These are phyloP conservation scores for Campoplex nolae DNA, from an alignment of 2,888 invertebrate genomes.

Conservation along the genomic window DNA sequence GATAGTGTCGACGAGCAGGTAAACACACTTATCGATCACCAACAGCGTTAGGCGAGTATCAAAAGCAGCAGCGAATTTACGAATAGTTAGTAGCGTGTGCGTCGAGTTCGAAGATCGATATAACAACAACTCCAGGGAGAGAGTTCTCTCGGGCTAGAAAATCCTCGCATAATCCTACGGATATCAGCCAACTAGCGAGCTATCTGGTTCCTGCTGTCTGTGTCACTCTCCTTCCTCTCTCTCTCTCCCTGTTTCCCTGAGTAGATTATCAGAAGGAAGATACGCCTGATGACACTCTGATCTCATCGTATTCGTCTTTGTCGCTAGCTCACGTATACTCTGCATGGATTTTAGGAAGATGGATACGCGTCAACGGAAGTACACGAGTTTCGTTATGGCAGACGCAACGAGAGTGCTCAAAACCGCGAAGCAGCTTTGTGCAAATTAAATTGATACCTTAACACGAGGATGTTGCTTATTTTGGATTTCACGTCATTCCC, in stretches of 20 bases:
- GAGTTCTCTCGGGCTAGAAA: conserved; percentile 54
- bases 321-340: conserved; percentile 1
- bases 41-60: conserved; percentile 30
- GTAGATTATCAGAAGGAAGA: conserved; percentile 49
- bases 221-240: conserved; percentile 26
- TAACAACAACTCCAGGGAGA: conserved; percentile 41
- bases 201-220: conserved; percentile 35
- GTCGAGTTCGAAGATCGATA: conserved; percentile 57
- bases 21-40: conserved; percentile 76
- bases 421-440: conserved; percentile 21
- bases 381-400: conserved; percentile 27
- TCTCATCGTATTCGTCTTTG: conserved; percentile 38
- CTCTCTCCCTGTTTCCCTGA: conserved; percentile 19
- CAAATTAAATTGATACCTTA: conserved; percentile 30
- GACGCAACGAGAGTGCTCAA: background rate
- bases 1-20: conserved; percentile 70
- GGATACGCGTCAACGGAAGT: conserved; percentile 33
- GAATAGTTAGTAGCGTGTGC: conserved; percentile 23
- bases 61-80: conserved; percentile 23
- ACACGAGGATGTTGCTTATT: conserved; percentile 20
- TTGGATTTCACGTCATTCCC: background rate
- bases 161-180: conserved; percentile 67
- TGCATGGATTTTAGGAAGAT: conserved; percentile 31
- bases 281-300: conserved; percentile 53
- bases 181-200: conserved; percentile 69